phyloP scores from a whole-genome alignment of 2,888 invertebrate species.

The Amblyteles armatorius region DNA sequence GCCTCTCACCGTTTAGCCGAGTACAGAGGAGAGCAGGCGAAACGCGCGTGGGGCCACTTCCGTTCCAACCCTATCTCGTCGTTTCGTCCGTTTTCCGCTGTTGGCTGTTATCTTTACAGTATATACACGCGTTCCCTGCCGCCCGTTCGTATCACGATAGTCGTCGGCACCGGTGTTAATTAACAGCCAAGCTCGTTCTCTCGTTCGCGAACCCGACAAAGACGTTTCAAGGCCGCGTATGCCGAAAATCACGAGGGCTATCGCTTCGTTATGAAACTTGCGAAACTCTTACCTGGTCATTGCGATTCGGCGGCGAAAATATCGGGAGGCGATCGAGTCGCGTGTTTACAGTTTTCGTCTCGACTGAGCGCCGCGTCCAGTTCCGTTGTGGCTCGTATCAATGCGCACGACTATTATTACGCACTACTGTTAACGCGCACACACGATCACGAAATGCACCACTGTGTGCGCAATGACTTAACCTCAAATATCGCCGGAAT shows the following conservation, averaged over 20 bases:
- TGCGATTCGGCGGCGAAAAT: too few species aligned
- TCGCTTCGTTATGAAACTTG: neutral
- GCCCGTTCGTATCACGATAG: slow-evolving; percentile 60
- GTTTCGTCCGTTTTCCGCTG: slow-evolving; percentile 67
- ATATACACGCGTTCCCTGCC: slow-evolving; percentile 34
- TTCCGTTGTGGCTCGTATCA: too few species aligned
- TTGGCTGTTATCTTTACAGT: slow-evolving; percentile 80
- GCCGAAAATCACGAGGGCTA: neutral
- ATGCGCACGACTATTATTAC: too few species aligned
- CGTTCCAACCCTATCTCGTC: slow-evolving; percentile 58
- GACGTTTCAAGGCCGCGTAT: slow-evolving; percentile 21
- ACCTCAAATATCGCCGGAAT: too few species aligned
- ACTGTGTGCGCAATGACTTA: too few species aligned
- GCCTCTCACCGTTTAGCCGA: slow-evolving; percentile 37
- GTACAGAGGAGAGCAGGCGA: slow-evolving; percentile 45
- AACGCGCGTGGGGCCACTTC: slow-evolving; percentile 54
- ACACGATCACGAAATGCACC: too few species aligned
- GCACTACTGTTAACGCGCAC: too few species aligned
- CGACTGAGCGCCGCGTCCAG: too few species aligned
- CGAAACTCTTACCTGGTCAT: neutral
- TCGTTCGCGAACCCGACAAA: slow-evolving; percentile 40
- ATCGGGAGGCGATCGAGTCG: too few species aligned
- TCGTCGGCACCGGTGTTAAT: slow-evolving; percentile 54
- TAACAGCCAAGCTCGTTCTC: slow-evolving; percentile 60
- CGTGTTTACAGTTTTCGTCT: too few species aligned